Evolutionary conservation across 2,888 invertebrate species (phyloP), one percentile per base, ranked within the genome.

Genomic region (Suillia variegata): DNA sequence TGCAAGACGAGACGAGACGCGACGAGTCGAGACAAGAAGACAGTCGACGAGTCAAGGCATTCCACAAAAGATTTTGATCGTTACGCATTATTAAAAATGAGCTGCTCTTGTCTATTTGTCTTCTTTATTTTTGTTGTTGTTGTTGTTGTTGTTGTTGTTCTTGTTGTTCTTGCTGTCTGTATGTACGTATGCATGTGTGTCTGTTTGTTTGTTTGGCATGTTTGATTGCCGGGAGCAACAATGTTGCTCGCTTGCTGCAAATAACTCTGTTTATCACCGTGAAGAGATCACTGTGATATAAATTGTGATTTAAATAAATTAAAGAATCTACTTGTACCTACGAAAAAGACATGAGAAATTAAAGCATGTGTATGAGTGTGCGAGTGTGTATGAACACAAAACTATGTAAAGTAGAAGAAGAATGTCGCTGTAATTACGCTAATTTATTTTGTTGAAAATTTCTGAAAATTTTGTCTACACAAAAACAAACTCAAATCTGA

Each of bases 11-110:
- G n/a, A n/a, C n/a, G n/a, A n/a, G n/a, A n/a, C n/a, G n/a, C n/a
- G n/a, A n/a, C n/a, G n/a, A n/a, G n/a, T n/a, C n/a, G n/a, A n/a
- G n/a, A n/a, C n/a, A n/a, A n/a, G n/a, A n/a, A n/a, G n/a, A n/a
- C n/a, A n/a, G n/a, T 26, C 26, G 10, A 26, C 6, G 4, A 38
- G 10, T 38, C 15, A 38, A 38, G n/a, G n/a, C 38, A n/a, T 20
- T 26, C 12, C 47, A 6, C 21, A 42, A 20, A 42, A 33, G 48
- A 34, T 51, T 26, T 13, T 33, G 51, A 59, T 59, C 55, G 55
- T 55, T 54, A 54, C 50, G 61, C 62, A 61, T 67, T 66, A 66
- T 64, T 66, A 64, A 67, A 67, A 62, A 55, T 51, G 57, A n/a
- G n/a, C n/a, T n/a, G n/a, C n/a, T n/a, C n/a, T n/a, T n/a, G n/a